Base-by-base conservation (phyloP, 1,140 invertebrate species). In the Pseudomyrmex flavicornis region DNA sequence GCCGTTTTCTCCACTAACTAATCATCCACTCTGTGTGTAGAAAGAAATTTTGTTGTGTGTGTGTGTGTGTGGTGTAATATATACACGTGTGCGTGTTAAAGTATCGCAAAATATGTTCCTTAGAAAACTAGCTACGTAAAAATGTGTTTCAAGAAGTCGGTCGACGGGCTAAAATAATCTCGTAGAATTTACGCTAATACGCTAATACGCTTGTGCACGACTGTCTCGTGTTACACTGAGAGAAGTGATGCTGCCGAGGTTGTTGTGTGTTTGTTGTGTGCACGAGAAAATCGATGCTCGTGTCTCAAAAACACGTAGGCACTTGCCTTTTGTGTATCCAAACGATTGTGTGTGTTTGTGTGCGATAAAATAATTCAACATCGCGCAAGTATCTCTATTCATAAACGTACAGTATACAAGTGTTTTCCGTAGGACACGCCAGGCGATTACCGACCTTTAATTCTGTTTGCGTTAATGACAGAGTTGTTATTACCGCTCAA, bases 381-480 rank as follows among this genome's bases (percentile, higher is more conserved):
- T 20, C 50, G 54, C 52, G 82, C 46, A 56, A 66, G 44, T 68
- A 46, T 75, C 2, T 63, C 17, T n/a, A 35, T 35, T n/a, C n/a
- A n/a, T 77, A 54, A 54, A 66, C 9, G 13, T 35, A 82, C 59
- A 68, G 44, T 82, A 73, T 22, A 65, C 56, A 58, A 22, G 52
- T 65, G 63, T 46, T 83, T 58, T 26, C 50, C 22, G 15, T 86
- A 48, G 46, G 61, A 77, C 46, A 83, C 17, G 44, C 74, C 46
- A 58, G 59, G 59, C 59, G 46, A 52, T 35, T 72, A 52, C 17
- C 54, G 13, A 83, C 61, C 20, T 76, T 74, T 13, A 65, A 17
- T 69, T 58, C n/a, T 17, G n/a, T 70, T 63, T 58, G 5, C 52
- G 75, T 77, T 85, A 82, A 88, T 82, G 61, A 86, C 79, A 86